Percentiles rank a stretch among this genome's conserved stretches.
phyloP scores from a whole-genome alignment of 2,113 vertebrate genomes.

The Climacteris rufus region DNA sequence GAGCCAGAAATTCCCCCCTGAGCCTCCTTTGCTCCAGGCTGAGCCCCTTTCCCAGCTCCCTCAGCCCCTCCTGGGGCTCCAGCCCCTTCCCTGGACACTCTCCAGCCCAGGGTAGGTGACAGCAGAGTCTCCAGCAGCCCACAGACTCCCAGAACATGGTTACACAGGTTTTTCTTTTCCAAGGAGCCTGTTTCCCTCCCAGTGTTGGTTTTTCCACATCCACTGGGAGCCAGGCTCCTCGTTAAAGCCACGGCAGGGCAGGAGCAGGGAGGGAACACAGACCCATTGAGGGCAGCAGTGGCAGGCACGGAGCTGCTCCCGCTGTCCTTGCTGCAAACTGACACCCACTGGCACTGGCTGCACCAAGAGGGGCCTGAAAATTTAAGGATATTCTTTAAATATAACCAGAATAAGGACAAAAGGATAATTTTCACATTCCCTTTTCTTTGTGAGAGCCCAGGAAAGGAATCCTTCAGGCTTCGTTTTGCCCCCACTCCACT shows the following conservation, averaged over 20 bases:
- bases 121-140: background rate
- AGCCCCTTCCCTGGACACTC: background rate
- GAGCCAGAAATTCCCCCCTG: background rate
- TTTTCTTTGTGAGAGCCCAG: background rate
- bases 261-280: slow-evolving; percentile 12
- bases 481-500: background rate
- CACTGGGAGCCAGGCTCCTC: too few species aligned
- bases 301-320: background rate
- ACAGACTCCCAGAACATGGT: accelerated
- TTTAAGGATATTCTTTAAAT: background rate
- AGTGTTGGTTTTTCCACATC: slow-evolving; percentile 44
- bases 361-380: background rate
- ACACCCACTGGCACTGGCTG: background rate
- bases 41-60: background rate
- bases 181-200: background rate
- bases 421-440: background rate
- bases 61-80: background rate
- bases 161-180: background rate
- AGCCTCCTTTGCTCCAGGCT: background rate
- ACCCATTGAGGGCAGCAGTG: background rate
- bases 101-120: background rate
- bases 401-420: background rate
- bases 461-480: background rate
- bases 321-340: background rate
- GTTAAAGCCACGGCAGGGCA: background rate